A percentile compares a stretch with the other conserved stretches of the same genome.
Evolutionary conservation across 2,113 vertebrate species (phyloP).

Genomic region (Ailurus styani): DNA sequence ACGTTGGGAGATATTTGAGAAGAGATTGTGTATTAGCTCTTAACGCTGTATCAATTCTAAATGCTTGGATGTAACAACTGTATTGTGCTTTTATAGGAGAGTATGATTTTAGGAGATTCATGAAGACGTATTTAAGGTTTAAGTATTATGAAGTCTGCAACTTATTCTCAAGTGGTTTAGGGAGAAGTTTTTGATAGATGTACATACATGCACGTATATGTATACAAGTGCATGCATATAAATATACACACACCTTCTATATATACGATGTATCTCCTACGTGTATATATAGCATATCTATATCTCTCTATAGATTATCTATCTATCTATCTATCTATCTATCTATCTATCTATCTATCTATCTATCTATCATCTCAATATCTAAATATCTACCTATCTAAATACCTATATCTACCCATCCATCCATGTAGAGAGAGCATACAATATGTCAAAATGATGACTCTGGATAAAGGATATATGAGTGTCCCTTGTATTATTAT

Average conservation of each 20-base stretch:
- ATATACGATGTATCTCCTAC: not conserved
- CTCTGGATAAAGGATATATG: not conserved
- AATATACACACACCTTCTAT: not conserved
- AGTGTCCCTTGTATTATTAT: not conserved
- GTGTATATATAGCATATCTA: not conserved
- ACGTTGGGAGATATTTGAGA: not conserved
- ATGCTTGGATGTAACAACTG: not conserved
- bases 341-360: not conserved
- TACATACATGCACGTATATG: not conserved
- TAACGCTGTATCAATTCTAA: not conserved
- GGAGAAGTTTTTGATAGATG: not conserved
- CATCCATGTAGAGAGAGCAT: too few species aligned
- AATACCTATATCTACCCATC: not conserved
- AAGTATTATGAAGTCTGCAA: not conserved
- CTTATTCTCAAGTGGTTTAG: not conserved
- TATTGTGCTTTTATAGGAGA: not conserved
- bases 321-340: not conserved
- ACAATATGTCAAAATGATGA: not conserved
- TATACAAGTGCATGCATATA: too few species aligned
- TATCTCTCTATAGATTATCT: not conserved
- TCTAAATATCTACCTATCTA: not conserved
- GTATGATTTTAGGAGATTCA: not conserved
- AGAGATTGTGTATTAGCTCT: not conserved
- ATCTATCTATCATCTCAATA: not conserved
- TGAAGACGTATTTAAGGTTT: not conserved